Evolutionary conservation across 1,140 invertebrate species (phyloP).

Genomic region (Thrips palmi): DNA sequence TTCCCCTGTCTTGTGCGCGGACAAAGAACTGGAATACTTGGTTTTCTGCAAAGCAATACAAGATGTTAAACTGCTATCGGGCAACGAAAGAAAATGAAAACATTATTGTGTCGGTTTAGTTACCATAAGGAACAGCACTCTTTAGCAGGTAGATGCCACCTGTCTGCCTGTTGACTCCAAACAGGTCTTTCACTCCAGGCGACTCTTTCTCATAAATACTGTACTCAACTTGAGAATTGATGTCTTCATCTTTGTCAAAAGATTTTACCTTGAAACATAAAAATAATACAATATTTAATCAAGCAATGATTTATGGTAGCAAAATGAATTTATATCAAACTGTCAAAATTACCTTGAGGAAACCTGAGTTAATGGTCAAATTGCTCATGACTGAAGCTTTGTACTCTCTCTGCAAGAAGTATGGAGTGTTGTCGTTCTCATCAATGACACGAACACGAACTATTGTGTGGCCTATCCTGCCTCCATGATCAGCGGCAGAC

Average conservation of each 20-base stretch:
- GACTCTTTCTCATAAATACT: conserved; percentile 45
- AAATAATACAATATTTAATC: not conserved
- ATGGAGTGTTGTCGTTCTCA: conserved; percentile 73
- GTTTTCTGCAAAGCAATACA: conserved; percentile 35
- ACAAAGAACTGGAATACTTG: conserved; percentile 79
- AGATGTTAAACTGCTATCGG: not conserved
- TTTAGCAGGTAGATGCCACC: conserved; percentile 45
- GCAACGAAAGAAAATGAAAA: conserved; percentile 1
- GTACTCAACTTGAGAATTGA: conserved; percentile 49
- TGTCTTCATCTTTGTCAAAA: conserved; percentile 46
- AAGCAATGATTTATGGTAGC: not conserved
- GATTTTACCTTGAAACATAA: conserved; percentile 32
- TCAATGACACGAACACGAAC: conserved; percentile 63
- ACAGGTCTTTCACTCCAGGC: conserved; percentile 35
- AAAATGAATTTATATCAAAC: conserved; percentile 2
- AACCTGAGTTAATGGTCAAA: conserved; percentile 35
- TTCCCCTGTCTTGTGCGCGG: conserved; percentile 59
- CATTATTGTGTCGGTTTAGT: conserved; percentile 13
- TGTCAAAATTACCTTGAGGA: conserved; percentile 38
- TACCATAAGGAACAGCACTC: conserved; percentile 34
- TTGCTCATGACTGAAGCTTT: conserved; percentile 50
- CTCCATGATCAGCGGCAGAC: conserved; percentile 71
- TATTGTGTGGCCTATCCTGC: conserved; percentile 55
- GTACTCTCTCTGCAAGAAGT: conserved; percentile 62
- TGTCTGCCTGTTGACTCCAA: conserved; percentile 45